Evolutionary conservation across 2,888 invertebrate genomes (phyloP), one percentile per base, ranked within the genome.

Genomic region (Drosophila diplacantha): DNA sequence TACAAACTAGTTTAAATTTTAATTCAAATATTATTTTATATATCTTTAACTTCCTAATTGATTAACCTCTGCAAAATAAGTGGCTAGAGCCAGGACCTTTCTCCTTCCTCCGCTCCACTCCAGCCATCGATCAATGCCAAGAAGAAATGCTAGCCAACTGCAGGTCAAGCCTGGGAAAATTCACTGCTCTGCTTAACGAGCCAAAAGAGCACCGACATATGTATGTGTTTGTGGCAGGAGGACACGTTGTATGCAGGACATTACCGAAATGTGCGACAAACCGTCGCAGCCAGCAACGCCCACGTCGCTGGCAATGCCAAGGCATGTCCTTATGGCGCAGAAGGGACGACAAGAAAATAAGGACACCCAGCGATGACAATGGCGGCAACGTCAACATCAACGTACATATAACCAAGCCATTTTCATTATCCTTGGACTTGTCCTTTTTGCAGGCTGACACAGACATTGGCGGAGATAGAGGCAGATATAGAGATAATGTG

Each of bases 341-440:
- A 44, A 54, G 22, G 22, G 22, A 41, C 14, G 43, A 31, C 12
- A 26, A 34, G 7, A 29, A 57, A 53, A 58, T 35, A 31, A 51
- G 41, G 31, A 61, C 60, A 43, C 47, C 53, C 50, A 34, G 37
- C 55, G 63, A 57, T 41, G 57, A 75, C 70, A 69, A 74, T 73
- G 55, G 59, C 57, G 68, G 39, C 69, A 69, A 49, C 60, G 56
- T 50, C 57, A 71, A 55, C 49, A 59, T 51, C 59, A 51, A 64
- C 62, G 50, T 49, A 65, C 51, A 65, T 39, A 64, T 38, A 66
- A 65, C 47, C 47, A 52, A 54, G 61, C 69, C 75, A 80, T 77
- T 80, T 77, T 80, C 77, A 75, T 80, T 80, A 70, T 82, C 74
- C 82, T 80, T 75, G 77, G 69, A 63, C 71, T 69, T 68, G 66